Evolutionary conservation across 2,797 vertebrate species (phyloP).

Genomic region (Chromobotia macracanthus): DNA sequence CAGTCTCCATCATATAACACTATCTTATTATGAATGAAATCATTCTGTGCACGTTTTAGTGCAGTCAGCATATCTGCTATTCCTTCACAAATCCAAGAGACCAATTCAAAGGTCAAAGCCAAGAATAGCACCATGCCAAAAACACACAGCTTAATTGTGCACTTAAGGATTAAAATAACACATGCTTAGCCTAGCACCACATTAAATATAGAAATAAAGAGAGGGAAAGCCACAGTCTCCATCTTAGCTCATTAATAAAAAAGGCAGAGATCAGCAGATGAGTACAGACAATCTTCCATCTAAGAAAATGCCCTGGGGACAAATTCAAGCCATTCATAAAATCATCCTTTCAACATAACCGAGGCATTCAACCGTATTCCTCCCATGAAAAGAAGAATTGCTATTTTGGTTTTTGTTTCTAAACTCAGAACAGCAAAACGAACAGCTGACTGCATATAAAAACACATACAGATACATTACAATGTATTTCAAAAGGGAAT

Average conservation of each 20-base stretch:
- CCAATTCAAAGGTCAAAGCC: slow-evolving; percentile 33
- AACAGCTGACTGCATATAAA: not conserved
- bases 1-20: not conserved
- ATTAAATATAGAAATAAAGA: slow-evolving; percentile 36
- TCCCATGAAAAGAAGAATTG: slow-evolving; percentile 19
- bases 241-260: slow-evolving; percentile 32
- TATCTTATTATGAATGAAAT: slow-evolving; percentile 39
- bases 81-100: slow-evolving; percentile 19
- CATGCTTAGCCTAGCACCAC: slow-evolving; percentile 29
- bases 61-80: slow-evolving; percentile 38
- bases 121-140: slow-evolving; percentile 42
- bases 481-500: no score
- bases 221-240: not conserved
- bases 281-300: slow-evolving; percentile 16
- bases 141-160: slow-evolving; percentile 34
- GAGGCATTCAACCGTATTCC: slow-evolving; percentile 21
- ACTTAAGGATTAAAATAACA: slow-evolving; percentile 37
- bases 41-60: slow-evolving; percentile 33
- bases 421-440: not conserved
- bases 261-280: slow-evolving; percentile 22
- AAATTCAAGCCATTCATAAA: slow-evolving; percentile 34
- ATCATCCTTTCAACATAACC: slow-evolving; percentile 26
- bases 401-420: not conserved
- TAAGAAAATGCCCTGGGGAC: slow-evolving; percentile 32
- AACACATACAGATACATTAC: not conserved